Evolutionary conservation across 1,140 invertebrate species (phyloP).

Genomic region (Episyrphus balteatus): DNA sequence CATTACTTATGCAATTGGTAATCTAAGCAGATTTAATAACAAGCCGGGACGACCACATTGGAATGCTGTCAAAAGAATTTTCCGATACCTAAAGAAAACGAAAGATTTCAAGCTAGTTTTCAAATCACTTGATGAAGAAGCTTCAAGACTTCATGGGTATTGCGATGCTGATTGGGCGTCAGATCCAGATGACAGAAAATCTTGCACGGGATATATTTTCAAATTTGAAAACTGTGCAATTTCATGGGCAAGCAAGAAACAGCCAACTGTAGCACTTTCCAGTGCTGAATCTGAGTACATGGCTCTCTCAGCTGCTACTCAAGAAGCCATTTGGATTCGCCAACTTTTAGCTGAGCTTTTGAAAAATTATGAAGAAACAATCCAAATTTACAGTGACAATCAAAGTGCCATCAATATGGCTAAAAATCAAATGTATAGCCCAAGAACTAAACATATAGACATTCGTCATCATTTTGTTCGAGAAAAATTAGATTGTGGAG

Average conservation of each 20-base stretch:
- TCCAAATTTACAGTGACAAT: constrained; percentile 1
- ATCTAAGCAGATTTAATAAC: too few relatives aligned
- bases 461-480: constrained; percentile 4
- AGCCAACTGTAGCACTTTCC: constrained; percentile 3
- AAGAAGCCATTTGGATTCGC: neutral
- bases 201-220: constrained; percentile 2
- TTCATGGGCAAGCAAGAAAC: neutral
- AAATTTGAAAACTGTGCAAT: neutral
- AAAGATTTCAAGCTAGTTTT: too few relatives aligned
- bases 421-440: neutral
- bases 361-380: neutral
- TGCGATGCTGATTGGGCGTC: constrained; percentile 2
- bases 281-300: constrained; percentile 4
- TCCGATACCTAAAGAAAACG: too few relatives aligned
- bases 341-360: neutral
- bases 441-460: constrained; percentile 6
- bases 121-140: neutral
- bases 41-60: too few relatives aligned
- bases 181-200: neutral
- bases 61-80: too few relatives aligned
- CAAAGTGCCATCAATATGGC: constrained; percentile 1
- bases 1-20: too few relatives aligned
- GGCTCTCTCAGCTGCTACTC: constrained; percentile 9
- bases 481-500: constrained; percentile 1
- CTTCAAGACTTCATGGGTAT: neutral